Evolutionary conservation across 2,113 vertebrate genomes (phyloP).

Genomic region (Isurus oxyrinchus): DNA sequence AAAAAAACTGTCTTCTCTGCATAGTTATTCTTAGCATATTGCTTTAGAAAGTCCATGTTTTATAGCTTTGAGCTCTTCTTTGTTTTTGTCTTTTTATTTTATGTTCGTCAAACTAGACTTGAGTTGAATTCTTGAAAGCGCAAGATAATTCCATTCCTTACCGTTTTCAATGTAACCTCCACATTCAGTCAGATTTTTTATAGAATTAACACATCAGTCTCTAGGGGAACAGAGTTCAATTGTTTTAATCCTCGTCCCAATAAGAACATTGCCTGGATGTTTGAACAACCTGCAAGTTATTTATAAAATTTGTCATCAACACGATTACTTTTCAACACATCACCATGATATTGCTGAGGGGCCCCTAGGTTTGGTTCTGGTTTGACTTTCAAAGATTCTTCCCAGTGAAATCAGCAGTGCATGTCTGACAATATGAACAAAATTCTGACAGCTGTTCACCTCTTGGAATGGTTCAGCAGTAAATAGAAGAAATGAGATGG

Average conservation of each 20-base stretch:
- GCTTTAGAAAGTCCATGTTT: background rate
- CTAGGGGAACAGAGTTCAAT: background rate
- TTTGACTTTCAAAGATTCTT: slow-evolving; percentile 22
- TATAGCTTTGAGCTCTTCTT: background rate
- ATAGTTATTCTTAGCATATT: background rate
- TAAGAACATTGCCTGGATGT: background rate
- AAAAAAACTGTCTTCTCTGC: background rate
- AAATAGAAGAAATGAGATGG: slow-evolving; percentile 19
- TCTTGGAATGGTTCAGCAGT: background rate
- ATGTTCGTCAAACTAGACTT: background rate
- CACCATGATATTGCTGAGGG: background rate
- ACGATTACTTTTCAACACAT: slow-evolving; percentile 34
- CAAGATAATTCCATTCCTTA: background rate
- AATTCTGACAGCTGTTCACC: slow-evolving; percentile 25
- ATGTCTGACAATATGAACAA: background rate
- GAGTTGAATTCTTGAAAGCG: background rate
- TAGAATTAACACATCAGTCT: slow-evolving; percentile 15
- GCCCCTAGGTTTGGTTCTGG: slow-evolving; percentile 25
- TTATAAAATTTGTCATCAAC: slow-evolving; percentile 36
- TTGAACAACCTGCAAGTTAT: slow-evolving; percentile 30
- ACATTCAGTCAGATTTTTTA: slow-evolving; percentile 1
- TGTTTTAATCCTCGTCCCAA: background rate
- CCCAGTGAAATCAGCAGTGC: background rate
- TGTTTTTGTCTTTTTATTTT: background rate
- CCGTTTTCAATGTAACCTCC: background rate